Percentiles rank a stretch among this genome's conserved stretches.
Conservation (phyloP, 92 coral and sea anemone species). For the Porites evermanni region DNA sequence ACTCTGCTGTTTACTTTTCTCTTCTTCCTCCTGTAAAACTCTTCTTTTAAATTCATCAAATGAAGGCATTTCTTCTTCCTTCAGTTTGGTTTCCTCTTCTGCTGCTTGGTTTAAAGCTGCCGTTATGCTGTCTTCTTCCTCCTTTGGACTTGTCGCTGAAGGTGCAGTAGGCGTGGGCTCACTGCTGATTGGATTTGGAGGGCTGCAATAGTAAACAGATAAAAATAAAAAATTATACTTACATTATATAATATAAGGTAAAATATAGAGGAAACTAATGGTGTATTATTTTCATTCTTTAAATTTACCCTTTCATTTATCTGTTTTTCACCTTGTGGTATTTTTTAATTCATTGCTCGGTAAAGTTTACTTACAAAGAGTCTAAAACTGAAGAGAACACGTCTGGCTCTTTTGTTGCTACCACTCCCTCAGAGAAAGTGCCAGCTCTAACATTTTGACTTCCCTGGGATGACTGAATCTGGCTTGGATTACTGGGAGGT, state of each 20-base stretch:
- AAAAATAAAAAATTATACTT: not conserved
- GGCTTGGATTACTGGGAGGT: constrained; percentile 32
- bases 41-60: constrained; percentile 94
- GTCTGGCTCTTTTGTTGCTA: constrained; percentile 29
- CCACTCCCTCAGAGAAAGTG: not conserved
- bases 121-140: constrained; percentile 76
- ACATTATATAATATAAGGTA: too few relatives aligned
- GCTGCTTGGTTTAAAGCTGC: constrained; percentile 85
- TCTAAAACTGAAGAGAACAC: constrained; percentile 19
- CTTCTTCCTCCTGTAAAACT: constrained; percentile 87
- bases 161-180: constrained; percentile 28
- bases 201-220: constrained; percentile 11
- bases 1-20: constrained; percentile 77
- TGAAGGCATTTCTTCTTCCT: constrained; percentile 95
- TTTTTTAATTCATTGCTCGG: too few relatives aligned
- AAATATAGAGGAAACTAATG: too few relatives aligned
- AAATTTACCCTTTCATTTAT: too few relatives aligned
- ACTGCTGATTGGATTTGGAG: constrained; percentile 23
- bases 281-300: too few relatives aligned
- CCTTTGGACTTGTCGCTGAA: constrained; percentile 1
- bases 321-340: too few relatives aligned
- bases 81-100: constrained; percentile 76
- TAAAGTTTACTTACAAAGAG: constrained; percentile 20
- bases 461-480: constrained; percentile 37
- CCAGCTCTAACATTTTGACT: constrained; percentile 1